phyloP scores from a whole-genome alignment of 2,113 vertebrate species.

The Delphinus delphis region DNA sequence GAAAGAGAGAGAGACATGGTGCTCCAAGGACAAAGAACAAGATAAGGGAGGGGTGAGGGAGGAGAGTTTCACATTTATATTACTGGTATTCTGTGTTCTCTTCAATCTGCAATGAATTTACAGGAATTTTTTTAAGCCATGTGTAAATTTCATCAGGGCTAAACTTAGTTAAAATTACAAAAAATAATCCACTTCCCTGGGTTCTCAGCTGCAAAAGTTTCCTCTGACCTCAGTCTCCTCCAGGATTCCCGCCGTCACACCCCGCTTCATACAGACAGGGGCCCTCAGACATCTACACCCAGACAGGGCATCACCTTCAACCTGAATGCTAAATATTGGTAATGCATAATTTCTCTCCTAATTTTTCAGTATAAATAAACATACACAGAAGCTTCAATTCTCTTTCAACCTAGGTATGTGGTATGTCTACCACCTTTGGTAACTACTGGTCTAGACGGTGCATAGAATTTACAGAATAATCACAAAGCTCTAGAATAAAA shows the following conservation, averaged over 20 bases:
- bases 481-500: neutral
- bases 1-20: too few species aligned
- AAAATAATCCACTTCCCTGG: neutral
- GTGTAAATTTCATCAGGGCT: neutral
- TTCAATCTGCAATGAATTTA: neutral
- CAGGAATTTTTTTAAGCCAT: neutral
- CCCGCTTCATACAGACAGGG: neutral
- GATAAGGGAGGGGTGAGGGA: too few species aligned
- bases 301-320: neutral
- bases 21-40: too few species aligned
- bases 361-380: neutral
- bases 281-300: neutral
- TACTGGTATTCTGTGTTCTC: neutral
- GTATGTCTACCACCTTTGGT: neutral
- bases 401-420: neutral
- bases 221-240: neutral
- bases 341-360: neutral
- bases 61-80: neutral
- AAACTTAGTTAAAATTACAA: neutral
- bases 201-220: neutral
- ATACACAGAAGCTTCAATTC: neutral
- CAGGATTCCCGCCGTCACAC: neutral
- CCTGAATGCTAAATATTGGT: neutral
- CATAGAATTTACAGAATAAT: neutral
- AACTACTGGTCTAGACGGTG: neutral